Conservation (phyloP, 2,888 invertebrate genomes). For the Nycteola revayana region DNA sequence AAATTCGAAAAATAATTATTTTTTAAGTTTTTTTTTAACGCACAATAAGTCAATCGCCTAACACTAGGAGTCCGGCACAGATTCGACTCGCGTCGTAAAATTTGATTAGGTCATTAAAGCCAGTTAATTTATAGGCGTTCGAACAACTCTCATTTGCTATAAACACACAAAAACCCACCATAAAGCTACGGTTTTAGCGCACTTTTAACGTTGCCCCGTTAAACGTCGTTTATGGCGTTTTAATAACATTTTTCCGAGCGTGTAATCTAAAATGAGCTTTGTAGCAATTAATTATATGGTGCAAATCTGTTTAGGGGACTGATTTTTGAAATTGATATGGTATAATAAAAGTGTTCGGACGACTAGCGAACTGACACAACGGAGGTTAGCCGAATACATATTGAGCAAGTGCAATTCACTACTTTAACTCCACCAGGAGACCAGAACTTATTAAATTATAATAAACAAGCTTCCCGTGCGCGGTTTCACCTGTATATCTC, state of each 20-base stretch:
- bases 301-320: constrained; percentile 35
- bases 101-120: constrained; percentile 82
- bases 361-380: too few species aligned
- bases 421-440: too few species aligned
- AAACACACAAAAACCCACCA: constrained; percentile 60
- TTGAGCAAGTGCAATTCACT: too few species aligned
- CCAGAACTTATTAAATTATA: too few species aligned
- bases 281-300: constrained; percentile 55
- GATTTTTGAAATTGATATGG: too few species aligned
- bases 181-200: constrained; percentile 48
- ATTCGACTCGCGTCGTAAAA: constrained; percentile 81
- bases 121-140: constrained; percentile 79
- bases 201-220: constrained; percentile 35
- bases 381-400: too few species aligned
- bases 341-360: too few species aligned
- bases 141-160: constrained; percentile 66
- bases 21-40: constrained; percentile 48
- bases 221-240: constrained; percentile 54
- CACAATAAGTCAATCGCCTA: constrained; percentile 77
- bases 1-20: constrained; percentile 76
- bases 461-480: too few species aligned
- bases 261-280: constrained; percentile 74
- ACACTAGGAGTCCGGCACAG: constrained; percentile 76
- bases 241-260: constrained; percentile 38
- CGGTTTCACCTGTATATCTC: too few species aligned